Base-by-base conservation (phyloP, 2,113 vertebrate species). In the Forbesichthys papilliferus region DNA sequence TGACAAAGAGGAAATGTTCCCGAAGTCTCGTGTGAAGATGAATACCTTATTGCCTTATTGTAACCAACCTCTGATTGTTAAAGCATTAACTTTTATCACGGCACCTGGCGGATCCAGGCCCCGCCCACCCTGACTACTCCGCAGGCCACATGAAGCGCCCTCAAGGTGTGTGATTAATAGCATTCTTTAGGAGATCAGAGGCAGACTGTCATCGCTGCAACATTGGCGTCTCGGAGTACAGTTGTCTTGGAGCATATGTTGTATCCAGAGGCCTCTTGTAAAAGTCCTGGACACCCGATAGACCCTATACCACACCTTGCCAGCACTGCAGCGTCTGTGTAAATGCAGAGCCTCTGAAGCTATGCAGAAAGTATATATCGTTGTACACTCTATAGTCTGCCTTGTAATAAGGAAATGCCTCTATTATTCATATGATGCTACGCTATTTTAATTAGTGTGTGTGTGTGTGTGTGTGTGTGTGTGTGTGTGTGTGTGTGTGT, bases 1-100 rank as follows among this genome's bases (percentile, higher is more conserved):
- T 6, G 36, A 42, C 36, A 42, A 42, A 42, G 36, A 42, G 0
- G 36, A 42, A 42, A 42, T 42, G 7, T 59, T 70, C 55, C 55
- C 36, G 61, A 3, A 12, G 71, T 64, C 61, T 57, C 18, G 61
- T 59, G 71, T 27, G 33, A 64, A 77, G 77, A 12, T 73, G 46
- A 79, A 73, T 74, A 77, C 53, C 48, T 10, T 74, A 61, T 86
- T 33, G 1, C 74, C 56, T 16, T 16, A 16, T 16, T 16, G 71
- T 48, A 83, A 77, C 81, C 73, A 84, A 71, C 11, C 70, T 71
- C 69, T 88, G 68, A 83, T 84, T 86, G 79, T 89, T 87, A 27
- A 27, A 27, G 86, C 73, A 87, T 90, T 84, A 87, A 76, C 74
- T 87, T 84, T 87, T 81, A 81, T 80, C 64, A 74, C 64, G 36